Conservation (phyloP, 2,888 invertebrate genomes). For the Cephalotes varians region DNA sequence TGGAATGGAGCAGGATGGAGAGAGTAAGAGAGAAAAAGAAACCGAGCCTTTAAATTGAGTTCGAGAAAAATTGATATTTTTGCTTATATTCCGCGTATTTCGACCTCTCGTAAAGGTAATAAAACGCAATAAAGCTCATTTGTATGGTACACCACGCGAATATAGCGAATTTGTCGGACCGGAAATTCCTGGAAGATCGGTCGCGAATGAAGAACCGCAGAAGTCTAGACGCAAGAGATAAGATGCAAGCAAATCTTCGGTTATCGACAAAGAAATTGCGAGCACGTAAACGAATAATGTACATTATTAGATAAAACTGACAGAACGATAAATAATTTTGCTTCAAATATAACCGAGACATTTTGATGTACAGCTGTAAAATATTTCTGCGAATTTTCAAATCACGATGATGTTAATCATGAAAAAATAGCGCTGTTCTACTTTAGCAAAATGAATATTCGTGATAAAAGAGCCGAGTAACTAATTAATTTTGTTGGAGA, state of each 20-base stretch:
- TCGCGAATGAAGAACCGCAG: constrained; percentile 22
- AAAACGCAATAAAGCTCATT: constrained; percentile 70
- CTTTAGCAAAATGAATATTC: neutral
- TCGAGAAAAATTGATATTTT: constrained; percentile 71
- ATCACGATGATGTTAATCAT: neutral
- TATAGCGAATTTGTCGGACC: constrained; percentile 56
- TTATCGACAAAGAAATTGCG: constrained; percentile 37
- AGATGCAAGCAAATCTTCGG: constrained; percentile 7
- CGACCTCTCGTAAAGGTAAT: constrained; percentile 51
- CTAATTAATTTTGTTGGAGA: constrained; percentile 28
- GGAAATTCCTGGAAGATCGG: constrained; percentile 51
- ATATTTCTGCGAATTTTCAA: constrained; percentile 2
- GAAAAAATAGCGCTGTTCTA: neutral
- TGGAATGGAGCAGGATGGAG: neutral
- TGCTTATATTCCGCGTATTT: constrained; percentile 56
- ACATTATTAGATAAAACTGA: constrained; percentile 19
- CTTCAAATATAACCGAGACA: neutral
- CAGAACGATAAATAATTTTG: constrained; percentile 15
- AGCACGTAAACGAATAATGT: constrained; percentile 7
- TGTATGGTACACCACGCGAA: constrained; percentile 26
- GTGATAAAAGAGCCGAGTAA: neutral
- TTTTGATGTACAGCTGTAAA: neutral
- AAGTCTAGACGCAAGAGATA: constrained; percentile 13
- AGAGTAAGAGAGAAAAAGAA: neutral
- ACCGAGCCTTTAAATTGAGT: constrained; percentile 61